Base-by-base conservation (phyloP, 2,113 vertebrate species). In the Neopipo cinnamomea region DNA sequence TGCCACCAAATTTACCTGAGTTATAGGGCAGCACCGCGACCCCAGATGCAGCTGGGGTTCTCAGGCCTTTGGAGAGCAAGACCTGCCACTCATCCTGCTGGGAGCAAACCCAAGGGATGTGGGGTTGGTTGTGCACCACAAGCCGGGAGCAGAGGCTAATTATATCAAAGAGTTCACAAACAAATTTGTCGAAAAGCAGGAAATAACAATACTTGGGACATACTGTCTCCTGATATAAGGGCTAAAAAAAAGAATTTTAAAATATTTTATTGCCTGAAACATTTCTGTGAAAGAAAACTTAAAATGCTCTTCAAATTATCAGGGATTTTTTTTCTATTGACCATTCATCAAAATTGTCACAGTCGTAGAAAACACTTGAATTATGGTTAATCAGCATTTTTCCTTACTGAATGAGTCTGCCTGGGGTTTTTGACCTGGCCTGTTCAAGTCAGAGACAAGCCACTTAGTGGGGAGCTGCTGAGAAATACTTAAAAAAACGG, bases 31-130 rank as follows among this genome's bases (percentile, higher is more conserved):
- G 28, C 11, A 53, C 24, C 21, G 56, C 0, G 0, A 72, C 7
- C 18, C 14, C 44, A 58, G 27, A 14, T 89, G 41, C 1, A 2
- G 33, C 20, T 77, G 6, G 17, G 0, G 0, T 49, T 88, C 52
- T 50, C 24, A 18, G 6, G 68, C 31, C 67, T 85, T 65, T 35
- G 50, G 42, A 83, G 67, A 59, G n/a, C 11, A 65, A 55, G 62
- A 7, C 15, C 30, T 62, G 41, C 27, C 18, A 19, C 68, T 62
- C 35, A 33, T 59, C 35, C 44, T 52, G 10, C 47, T 6, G 3
- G 39, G 27, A 94, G 52, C 47, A 95, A 89, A 65, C 37, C 22
- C 41, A 62, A 47, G 30, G 33, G 42, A 77, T 46, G 14, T 85
- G 21, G 58, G 14, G 19, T 77, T 79, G 23, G 12, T n/a, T 53